A percentile compares a stretch with the other conserved stretches of the same genome.
Evolutionary conservation across 1,140 invertebrate species (phyloP).

Genomic region (Drosophila lacteicornis): DNA sequence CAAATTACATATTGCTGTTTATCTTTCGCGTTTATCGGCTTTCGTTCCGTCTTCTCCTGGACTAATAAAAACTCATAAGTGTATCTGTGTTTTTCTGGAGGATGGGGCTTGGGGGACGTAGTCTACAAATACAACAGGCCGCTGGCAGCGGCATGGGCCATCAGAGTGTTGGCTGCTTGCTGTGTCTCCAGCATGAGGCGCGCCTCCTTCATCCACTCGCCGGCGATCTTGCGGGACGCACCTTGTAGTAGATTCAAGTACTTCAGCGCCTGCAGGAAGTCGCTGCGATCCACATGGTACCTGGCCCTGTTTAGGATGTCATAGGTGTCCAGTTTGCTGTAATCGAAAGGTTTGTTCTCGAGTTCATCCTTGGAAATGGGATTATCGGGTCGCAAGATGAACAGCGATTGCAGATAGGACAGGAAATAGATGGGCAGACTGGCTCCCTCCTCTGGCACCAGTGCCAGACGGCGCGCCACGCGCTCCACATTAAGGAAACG

Average conservation of each 20-base stretch:
- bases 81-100: constrained; percentile 16
- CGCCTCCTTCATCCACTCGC: constrained; percentile 94
- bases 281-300: constrained; percentile 93
- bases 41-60: constrained; percentile 29
- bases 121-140: constrained; percentile 89
- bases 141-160: constrained; percentile 92
- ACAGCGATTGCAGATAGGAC: constrained; percentile 93
- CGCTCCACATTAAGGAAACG: constrained; percentile 93
- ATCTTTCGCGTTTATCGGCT: constrained; percentile 17
- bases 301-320: constrained; percentile 94
- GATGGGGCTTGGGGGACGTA: constrained; percentile 46
- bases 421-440: constrained; percentile 92
- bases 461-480: constrained; percentile 90
- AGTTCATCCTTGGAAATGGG: constrained; percentile 89
- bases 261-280: constrained; percentile 92
- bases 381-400: constrained; percentile 88
- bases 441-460: constrained; percentile 93
- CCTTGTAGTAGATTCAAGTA: constrained; percentile 96
- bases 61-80: constrained; percentile 57
- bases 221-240: constrained; percentile 92
- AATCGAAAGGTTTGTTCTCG: constrained; percentile 89
- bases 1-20: constrained; percentile 48
- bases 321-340: constrained; percentile 91
- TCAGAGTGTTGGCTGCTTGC: constrained; percentile 94
- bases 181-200: constrained; percentile 94